phyloP scores from a whole-genome alignment of 2,888 invertebrate genomes.

The Sesia apiformis region DNA sequence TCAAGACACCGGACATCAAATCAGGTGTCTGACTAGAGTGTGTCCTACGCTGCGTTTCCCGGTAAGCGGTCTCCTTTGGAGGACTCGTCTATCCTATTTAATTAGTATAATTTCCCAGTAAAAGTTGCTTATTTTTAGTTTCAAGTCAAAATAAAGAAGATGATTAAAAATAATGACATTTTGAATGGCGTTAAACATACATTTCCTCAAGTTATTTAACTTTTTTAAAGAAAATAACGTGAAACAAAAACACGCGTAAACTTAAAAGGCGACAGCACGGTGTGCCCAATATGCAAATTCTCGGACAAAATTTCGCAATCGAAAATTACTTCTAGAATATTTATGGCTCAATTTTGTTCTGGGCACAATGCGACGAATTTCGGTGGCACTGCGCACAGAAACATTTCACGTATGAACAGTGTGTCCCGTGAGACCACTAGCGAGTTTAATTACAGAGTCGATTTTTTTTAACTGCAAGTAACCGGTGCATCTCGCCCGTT shows the following conservation, averaged over 20 bases:
- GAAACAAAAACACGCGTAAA: not conserved
- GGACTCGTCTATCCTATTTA: no score
- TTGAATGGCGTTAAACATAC: no score
- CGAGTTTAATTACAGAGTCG: slow-evolving; percentile 53
- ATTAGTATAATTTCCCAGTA: no score
- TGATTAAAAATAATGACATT: no score
- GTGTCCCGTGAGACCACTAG: slow-evolving; percentile 29
- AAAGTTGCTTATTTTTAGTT: no score
- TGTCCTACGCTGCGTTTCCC: no score
- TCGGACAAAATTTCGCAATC: slow-evolving; percentile 39
- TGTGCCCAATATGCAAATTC: slow-evolving; percentile 43
- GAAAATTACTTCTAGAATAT: slow-evolving; percentile 61
- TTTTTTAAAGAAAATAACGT: no score
- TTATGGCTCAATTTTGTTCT: slow-evolving; percentile 62
- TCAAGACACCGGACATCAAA: no score
- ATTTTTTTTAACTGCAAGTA: slow-evolving; percentile 7
- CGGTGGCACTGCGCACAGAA: slow-evolving; percentile 28
- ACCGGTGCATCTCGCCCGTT: slow-evolving; percentile 35
- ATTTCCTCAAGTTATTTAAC: no score
- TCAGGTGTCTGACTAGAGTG: no score
- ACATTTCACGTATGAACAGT: slow-evolving; percentile 34
- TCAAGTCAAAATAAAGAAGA: no score
- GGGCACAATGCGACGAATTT: slow-evolving; percentile 47
- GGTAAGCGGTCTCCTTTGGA: no score
- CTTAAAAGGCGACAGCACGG: slow-evolving; percentile 16